Evolutionary conservation across 2,888 invertebrate species (phyloP), one percentile per base, ranked within the genome.

Genomic region (Rosalia funebris): DNA sequence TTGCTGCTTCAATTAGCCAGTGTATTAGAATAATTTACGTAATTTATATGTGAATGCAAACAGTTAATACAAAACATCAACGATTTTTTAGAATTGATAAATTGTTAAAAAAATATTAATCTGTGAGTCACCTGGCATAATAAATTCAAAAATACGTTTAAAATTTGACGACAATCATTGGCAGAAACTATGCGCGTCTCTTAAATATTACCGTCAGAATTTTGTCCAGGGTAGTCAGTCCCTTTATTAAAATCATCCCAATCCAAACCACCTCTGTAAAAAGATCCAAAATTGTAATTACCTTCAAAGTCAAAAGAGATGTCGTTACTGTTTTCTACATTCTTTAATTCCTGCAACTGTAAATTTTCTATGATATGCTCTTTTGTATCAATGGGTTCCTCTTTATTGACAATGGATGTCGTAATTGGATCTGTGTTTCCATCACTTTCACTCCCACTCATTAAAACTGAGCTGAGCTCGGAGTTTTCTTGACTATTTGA

Each of bases 301-400:
- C 63, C 69, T 34, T 71, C 70, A 41, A 71, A 71, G 57, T 70
- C 69, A 50, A 70, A 71, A 14, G 60, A 41, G 44, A 54, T n/a
- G 19, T 58, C 50, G 61, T 48, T 41, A 37, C 48, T 44, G 37
- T 47, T 47, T 16, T 52, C 45, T 11, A 53, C 45, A 15, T 37
- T 42, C 32, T 57, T 58, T 32, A 53, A 39, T 12, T 52, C 53
- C 14, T 39, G 34, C 41, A 47, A 7, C 34, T 50, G 12, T 11
- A 47, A 14, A 20, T n/a, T 45, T n/a, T 55, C 54, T 2, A 32
- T 15, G 19, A 19, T 31, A 10, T 46, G 34, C 7, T 55, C 46
- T 1, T 53, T 31, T 9, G 42, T 4, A 41, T 53, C 53, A 7
- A 37, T 12, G 25, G 14, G 32, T 17, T 53, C 42, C 14, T 32